These are phyloP conservation scores for Podilymbus podiceps DNA, from an alignment of 2,113 vertebrate genomes.

Conservation along the genomic window DNA sequence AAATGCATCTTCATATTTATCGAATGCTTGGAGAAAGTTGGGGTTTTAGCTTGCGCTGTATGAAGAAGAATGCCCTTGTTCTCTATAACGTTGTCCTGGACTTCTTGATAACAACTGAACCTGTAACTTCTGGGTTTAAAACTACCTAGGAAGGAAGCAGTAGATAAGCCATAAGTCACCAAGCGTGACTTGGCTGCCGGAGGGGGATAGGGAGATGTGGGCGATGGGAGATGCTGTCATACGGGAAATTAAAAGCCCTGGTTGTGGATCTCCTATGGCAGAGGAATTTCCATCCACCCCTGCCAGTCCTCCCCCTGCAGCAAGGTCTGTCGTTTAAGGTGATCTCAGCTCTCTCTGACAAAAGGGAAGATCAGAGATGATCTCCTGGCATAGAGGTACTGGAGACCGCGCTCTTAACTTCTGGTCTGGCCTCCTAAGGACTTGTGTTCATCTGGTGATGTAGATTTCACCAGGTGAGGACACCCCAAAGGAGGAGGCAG, in stretches of 20 bases:
- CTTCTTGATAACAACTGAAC: not conserved
- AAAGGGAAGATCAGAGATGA: not conserved
- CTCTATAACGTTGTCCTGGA: not conserved
- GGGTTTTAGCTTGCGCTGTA: not conserved
- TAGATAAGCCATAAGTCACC: not conserved
- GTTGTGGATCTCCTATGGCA: not conserved
- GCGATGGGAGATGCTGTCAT: too few relatives aligned
- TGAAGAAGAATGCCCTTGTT: not conserved
- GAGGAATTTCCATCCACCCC: not conserved
- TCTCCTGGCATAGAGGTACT: not conserved
- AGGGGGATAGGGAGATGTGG: not conserved
- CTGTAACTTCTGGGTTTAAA: not conserved
- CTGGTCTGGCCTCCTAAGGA: not conserved
- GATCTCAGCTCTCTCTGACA: not conserved
- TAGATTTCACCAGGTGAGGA: not conserved
- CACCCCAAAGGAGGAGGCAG: not conserved
- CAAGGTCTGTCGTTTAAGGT: not conserved
- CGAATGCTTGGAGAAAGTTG: not conserved
- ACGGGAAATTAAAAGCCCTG: not conserved
- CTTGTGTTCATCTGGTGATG: not conserved
- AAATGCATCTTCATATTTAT: not conserved
- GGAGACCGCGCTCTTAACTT: not conserved
- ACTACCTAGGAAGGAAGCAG: not conserved
- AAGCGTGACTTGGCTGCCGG: not conserved
- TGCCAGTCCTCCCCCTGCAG: not conserved